Conservation (phyloP, 2,888 invertebrate genomes). For the Teinopalpus imperialis region DNA sequence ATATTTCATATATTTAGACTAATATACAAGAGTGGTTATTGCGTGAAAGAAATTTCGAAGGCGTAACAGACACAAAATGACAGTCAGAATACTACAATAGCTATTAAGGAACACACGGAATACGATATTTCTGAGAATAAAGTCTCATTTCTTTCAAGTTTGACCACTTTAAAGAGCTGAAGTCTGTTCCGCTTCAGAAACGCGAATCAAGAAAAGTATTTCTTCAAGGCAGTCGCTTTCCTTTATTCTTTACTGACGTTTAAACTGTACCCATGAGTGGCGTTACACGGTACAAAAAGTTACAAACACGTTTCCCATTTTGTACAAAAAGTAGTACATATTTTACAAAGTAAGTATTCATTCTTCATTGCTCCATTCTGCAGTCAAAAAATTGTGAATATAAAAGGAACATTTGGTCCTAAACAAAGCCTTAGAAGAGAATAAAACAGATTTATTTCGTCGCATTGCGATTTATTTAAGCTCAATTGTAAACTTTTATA, state of each 20-base stretch:
- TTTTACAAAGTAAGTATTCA: too few relatives aligned
- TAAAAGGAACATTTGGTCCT: too few relatives aligned
- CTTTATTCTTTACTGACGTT: constrained; percentile 19
- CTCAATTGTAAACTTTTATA: too few relatives aligned
- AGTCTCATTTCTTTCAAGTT: constrained; percentile 16
- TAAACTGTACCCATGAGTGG: constrained; percentile 23
- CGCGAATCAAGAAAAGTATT: constrained; percentile 21
- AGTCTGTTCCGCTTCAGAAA: constrained; percentile 25
- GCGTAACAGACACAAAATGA: constrained; percentile 14
- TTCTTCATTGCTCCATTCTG: too few relatives aligned
- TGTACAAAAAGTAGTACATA: too few relatives aligned
- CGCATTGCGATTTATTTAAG: too few relatives aligned
- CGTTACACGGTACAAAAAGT: constrained; percentile 15
- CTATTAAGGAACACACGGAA: background rate
- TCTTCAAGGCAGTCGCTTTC: too few relatives aligned
- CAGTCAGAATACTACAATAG: constrained; percentile 5
- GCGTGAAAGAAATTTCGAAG: background rate
- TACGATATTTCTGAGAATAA: constrained; percentile 20
- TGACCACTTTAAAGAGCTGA: constrained; percentile 23
- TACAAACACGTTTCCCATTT: constrained; percentile 13
- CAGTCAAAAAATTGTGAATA: too few relatives aligned
- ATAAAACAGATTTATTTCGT: too few relatives aligned
- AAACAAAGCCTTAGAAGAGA: too few relatives aligned
- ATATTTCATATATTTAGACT: too few relatives aligned
- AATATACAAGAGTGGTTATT: background rate